phyloP scores from a whole-genome alignment of 2,888 invertebrate genomes.

The Cantharis rufa region DNA sequence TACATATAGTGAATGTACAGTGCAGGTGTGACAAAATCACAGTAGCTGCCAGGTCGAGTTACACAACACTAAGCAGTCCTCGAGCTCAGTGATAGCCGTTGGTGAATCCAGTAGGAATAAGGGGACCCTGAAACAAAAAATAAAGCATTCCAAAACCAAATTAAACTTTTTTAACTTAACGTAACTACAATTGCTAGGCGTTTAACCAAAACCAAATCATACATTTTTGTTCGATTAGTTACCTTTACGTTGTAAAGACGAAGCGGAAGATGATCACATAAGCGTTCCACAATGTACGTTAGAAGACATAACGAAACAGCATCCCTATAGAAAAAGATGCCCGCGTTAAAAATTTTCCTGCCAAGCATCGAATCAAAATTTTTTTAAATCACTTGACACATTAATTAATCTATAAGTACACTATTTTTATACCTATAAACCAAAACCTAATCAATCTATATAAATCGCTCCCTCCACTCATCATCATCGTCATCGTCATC shows the following conservation, averaged over 20 bases:
- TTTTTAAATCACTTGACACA: neutral
- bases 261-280: slow-evolving; percentile 11
- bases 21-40: slow-evolving; percentile 57
- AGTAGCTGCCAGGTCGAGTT: slow-evolving; percentile 56
- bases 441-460: neutral
- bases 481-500: neutral
- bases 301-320: slow-evolving; percentile 23
- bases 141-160: slow-evolving; percentile 5
- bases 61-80: slow-evolving; percentile 54
- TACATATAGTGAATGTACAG: slow-evolving; percentile 58
- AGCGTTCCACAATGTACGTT: slow-evolving; percentile 13
- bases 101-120: slow-evolving; percentile 98
- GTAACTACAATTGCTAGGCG: neutral
- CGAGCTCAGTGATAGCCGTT: slow-evolving; percentile 92
- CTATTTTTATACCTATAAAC: neutral
- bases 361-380: neutral
- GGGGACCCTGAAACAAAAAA: slow-evolving; percentile 79
- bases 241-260: slow-evolving; percentile 14
- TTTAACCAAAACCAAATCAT: neutral
- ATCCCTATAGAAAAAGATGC: slow-evolving; percentile 17
- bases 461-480: neutral
- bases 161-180: neutral
- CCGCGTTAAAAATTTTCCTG: neutral
- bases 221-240: neutral
- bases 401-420: neutral